Evolutionary conservation across 1,140 invertebrate species (phyloP).

Genomic region (Drosophila yakuba): DNA sequence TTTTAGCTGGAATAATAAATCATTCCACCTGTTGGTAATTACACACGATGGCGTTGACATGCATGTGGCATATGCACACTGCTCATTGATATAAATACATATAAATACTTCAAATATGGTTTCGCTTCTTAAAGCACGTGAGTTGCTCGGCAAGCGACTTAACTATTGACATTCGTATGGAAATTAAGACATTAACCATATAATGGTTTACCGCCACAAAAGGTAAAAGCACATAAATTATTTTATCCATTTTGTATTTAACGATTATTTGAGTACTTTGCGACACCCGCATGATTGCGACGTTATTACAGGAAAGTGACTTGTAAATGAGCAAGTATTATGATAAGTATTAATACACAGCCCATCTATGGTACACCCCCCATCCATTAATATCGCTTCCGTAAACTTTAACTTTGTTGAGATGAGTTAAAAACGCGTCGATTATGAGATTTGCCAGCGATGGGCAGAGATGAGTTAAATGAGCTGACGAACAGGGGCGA

Average conservation of each 20-base stretch:
- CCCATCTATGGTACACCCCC: background rate
- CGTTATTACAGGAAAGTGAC: background rate
- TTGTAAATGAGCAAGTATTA: background rate
- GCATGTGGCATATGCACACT: too few species aligned
- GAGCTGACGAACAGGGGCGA: conserved; percentile 6
- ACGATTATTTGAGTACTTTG: background rate
- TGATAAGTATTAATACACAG: background rate
- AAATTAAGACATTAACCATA: background rate
- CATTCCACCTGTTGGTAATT: too few species aligned
- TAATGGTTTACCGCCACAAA: background rate
- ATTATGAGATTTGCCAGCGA: conserved; percentile 10
- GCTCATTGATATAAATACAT: too few species aligned
- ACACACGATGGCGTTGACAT: too few species aligned
- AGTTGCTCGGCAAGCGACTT: too few species aligned
- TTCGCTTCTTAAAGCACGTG: too few species aligned
- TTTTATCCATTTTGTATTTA: background rate
- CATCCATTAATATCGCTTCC: background rate
- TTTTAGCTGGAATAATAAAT: too few species aligned
- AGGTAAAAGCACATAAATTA: background rate
- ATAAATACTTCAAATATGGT: too few species aligned
- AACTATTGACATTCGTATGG: too few species aligned
- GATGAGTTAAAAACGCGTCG: background rate
- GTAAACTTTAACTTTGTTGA: conserved; percentile 6
- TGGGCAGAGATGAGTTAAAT: conserved; percentile 1
- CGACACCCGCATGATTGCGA: background rate